Evolutionary conservation across 2,888 invertebrate genomes (phyloP).

Genomic region (Ennomos quercinarius): DNA sequence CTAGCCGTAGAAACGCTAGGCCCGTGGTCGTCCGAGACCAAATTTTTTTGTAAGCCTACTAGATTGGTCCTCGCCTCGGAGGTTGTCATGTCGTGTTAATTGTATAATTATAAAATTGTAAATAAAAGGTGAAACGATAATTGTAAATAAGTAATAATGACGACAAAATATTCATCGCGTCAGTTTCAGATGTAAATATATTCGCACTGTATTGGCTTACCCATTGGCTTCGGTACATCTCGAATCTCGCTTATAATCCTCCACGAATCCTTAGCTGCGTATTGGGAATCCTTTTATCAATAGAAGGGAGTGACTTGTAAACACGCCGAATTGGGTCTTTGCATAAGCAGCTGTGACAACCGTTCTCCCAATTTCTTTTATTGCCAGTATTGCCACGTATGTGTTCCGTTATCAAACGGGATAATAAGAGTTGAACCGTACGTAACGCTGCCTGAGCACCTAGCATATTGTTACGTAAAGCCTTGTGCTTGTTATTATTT

Average conservation of each 20-base stretch:
- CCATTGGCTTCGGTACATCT: conserved; percentile 18
- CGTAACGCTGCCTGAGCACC: too few species aligned
- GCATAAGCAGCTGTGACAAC: conserved; percentile 31
- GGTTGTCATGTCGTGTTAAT: too few species aligned
- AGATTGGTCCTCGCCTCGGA: too few species aligned
- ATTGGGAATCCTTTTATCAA: conserved; percentile 31
- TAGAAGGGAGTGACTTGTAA: conserved; percentile 28
- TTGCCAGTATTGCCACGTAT: conserved; percentile 17
- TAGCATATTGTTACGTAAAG: too few species aligned
- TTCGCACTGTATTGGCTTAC: conserved; percentile 11
- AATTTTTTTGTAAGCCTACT: too few species aligned
- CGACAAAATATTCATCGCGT: too few species aligned
- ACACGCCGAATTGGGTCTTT: conserved; percentile 28
- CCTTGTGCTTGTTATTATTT: too few species aligned
- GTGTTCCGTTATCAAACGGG: conserved; percentile 1
- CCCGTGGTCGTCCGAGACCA: too few species aligned
- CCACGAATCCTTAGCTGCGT: conserved; percentile 14
- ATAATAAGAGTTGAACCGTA: not conserved
- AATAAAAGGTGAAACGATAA: too few species aligned
- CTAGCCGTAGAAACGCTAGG: too few species aligned
- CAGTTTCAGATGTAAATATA: conserved; percentile 7
- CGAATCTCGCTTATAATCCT: conserved; percentile 27
- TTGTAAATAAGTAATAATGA: too few species aligned
- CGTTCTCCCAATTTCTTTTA: conserved; percentile 27
- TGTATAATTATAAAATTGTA: too few species aligned